Conservation (phyloP, 2,888 invertebrate species). For the Pachymerium ferrugineum region DNA sequence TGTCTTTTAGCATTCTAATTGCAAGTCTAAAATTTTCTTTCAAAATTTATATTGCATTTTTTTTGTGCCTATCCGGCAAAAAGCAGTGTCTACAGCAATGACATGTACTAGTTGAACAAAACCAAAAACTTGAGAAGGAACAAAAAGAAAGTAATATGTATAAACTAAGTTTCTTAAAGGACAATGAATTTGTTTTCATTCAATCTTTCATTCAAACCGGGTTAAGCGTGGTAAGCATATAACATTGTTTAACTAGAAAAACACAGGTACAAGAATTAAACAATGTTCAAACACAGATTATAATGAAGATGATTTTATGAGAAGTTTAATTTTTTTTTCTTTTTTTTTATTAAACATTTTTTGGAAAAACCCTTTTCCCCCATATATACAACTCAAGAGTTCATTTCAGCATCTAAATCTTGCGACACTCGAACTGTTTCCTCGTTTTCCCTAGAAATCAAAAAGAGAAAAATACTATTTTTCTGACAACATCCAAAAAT, state of each 20-base stretch:
- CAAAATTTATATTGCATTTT: neutral
- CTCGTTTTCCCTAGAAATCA: neutral
- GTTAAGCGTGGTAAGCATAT: neutral
- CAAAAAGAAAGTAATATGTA: neutral
- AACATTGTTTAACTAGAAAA: constrained; percentile 4
- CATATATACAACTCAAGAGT: neutral
- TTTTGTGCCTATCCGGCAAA: neutral
- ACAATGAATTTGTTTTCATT: neutral
- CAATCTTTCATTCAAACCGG: neutral
- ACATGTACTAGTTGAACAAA: neutral
- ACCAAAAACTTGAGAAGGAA: neutral
- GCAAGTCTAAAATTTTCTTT: neutral
- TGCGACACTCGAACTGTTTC: neutral
- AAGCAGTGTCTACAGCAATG: neutral
- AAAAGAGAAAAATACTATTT: neutral
- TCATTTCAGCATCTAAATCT: neutral
- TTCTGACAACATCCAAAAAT: too few relatives aligned
- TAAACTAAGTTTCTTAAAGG: neutral
- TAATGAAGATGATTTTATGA: neutral
- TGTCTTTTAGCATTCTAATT: constrained; percentile 3
- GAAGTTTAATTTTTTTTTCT: neutral
- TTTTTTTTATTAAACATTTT: neutral
- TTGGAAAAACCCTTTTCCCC: neutral
- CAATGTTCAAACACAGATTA: constrained; percentile 4
- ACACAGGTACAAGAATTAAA: constrained; percentile 9